Conservation (phyloP, 2,797 vertebrate genomes). For the Eulemur mongoz region DNA sequence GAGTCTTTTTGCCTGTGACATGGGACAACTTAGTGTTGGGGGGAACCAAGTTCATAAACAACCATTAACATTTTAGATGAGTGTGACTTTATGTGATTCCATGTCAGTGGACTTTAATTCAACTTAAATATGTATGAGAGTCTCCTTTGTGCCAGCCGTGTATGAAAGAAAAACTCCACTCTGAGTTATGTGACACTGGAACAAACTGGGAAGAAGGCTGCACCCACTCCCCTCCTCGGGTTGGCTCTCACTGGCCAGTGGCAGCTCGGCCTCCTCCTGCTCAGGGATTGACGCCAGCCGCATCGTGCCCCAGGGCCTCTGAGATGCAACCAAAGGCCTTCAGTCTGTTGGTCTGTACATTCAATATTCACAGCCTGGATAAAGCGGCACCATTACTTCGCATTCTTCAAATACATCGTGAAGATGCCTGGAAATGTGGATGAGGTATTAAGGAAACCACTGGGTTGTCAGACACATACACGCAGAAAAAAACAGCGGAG, state of each 20-base stretch:
- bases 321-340: neutral
- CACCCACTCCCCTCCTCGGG: neutral
- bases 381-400: neutral
- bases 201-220: rapidly evolving
- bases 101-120: neutral
- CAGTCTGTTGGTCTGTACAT: neutral
- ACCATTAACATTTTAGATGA: neutral
- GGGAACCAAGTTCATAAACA: too few relatives aligned
- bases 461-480: neutral
- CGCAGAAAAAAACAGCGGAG: neutral
- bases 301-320: neutral
- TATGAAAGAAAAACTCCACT: neutral
- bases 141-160: neutral
- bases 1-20: neutral
- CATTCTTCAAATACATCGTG: neutral
- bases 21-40: neutral
- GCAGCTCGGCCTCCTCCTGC: neutral
- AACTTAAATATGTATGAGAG: too few relatives aligned
- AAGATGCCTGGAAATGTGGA: neutral
- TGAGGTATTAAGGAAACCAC: neutral
- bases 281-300: neutral
- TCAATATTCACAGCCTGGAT: neutral
- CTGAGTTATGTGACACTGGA: rapidly evolving
- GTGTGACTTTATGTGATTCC: neutral
- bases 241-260: neutral